Conservation (phyloP, 2,113 vertebrate species). For the Calidris pugnax region DNA sequence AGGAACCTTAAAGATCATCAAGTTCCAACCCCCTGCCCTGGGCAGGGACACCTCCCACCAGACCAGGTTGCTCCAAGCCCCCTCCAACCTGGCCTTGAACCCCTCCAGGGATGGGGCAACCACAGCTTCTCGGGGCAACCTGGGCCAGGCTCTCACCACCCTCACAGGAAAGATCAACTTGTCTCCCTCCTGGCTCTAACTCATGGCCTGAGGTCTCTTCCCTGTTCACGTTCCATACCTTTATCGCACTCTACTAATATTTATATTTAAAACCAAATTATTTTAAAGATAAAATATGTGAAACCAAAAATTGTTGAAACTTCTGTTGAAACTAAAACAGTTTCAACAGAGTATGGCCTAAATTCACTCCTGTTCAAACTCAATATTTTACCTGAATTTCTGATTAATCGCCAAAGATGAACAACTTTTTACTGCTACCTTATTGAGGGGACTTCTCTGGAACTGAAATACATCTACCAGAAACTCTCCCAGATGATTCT, state of each 20-base stretch:
- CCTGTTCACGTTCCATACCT: background rate
- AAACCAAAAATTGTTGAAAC: background rate
- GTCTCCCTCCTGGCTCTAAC: background rate
- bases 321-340: background rate
- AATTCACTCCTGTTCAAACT: background rate
- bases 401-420: background rate
- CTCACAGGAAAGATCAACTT: background rate
- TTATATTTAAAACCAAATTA: rapidly evolving
- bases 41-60: no score
- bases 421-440: background rate
- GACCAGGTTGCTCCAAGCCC: no score
- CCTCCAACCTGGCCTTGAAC: no score
- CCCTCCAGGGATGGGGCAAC: no score
- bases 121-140: no score
- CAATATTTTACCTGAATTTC: background rate
- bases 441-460: rapidly evolving
- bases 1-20: no score
- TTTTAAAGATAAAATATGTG: background rate
- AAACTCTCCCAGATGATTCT: background rate
- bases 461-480: rapidly evolving
- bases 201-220: background rate
- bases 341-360: rapidly evolving
- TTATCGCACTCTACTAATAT: background rate
- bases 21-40: no score
- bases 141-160: no score